Conservation (phyloP, 2,888 invertebrate genomes). For the Pseudeuparius sepicola region DNA sequence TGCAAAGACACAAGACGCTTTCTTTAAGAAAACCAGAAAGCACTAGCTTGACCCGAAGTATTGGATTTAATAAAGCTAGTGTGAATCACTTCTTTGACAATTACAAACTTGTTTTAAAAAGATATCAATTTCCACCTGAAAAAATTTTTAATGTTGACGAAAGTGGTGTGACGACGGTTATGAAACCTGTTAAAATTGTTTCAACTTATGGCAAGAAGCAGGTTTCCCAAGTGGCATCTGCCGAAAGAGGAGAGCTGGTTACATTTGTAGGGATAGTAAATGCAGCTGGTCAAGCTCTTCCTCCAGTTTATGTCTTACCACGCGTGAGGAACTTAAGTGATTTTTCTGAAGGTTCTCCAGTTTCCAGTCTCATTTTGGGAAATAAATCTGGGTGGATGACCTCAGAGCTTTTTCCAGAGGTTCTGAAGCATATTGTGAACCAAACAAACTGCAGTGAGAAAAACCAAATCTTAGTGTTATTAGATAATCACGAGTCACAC, state of each 20-base stretch:
- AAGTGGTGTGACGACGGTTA: slow-evolving; percentile 18
- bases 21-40: slow-evolving; percentile 24
- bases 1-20: too few relatives aligned
- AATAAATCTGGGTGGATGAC: too few relatives aligned
- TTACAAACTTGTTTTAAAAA: slow-evolving; percentile 6
- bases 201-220: too few relatives aligned
- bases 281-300: slow-evolving; percentile 19
- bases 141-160: slow-evolving; percentile 14
- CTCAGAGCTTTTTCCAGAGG: too few relatives aligned
- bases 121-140: slow-evolving; percentile 2
- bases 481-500: too few relatives aligned
- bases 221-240: slow-evolving; percentile 16
- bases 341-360: too few relatives aligned
- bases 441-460: too few relatives aligned
- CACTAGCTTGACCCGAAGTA: slow-evolving; percentile 22
- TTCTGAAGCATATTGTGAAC: too few relatives aligned
- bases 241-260: slow-evolving; percentile 18
- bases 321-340: too few relatives aligned
- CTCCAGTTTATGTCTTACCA: slow-evolving; percentile 20
- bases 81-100: slow-evolving; percentile 17
- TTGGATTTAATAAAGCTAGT: slow-evolving; percentile 14
- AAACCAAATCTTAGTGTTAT: too few relatives aligned
- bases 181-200: too few relatives aligned
- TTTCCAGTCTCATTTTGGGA: too few relatives aligned
- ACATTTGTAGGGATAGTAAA: slow-evolving; percentile 20